Evolutionary conservation across 2,888 invertebrate species (phyloP).

Genomic region (Cheilosia grossa): DNA sequence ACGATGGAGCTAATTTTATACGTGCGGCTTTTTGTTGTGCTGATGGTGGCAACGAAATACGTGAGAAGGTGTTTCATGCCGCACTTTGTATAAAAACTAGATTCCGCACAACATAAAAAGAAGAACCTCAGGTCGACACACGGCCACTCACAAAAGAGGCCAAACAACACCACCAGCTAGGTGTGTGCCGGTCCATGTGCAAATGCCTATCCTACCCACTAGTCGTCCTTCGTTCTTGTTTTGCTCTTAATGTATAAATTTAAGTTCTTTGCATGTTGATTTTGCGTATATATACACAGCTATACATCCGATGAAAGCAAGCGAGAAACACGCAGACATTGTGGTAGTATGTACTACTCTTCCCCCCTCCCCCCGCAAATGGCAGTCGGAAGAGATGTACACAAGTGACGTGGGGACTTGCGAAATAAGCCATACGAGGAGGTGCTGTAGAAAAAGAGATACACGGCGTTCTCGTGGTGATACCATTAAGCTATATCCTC

Average conservation of each 20-base stretch:
- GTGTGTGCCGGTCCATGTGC: slow-evolving; percentile 25
- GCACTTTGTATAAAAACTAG: slow-evolving; percentile 18
- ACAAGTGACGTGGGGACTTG: slow-evolving; percentile 3
- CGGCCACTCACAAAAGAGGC: slow-evolving; percentile 36
- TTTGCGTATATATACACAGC: background rate
- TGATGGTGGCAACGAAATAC: background rate
- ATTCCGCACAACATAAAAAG: slow-evolving; percentile 7
- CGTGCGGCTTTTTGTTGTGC: slow-evolving; percentile 2
- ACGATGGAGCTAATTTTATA: slow-evolving; percentile 29
- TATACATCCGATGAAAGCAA: slow-evolving; percentile 12
- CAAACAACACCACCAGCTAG: slow-evolving; percentile 56
- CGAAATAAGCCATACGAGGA: slow-evolving; percentile 33
- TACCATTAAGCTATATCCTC: slow-evolving; percentile 40
- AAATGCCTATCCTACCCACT: background rate
- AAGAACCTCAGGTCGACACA: slow-evolving; percentile 8
- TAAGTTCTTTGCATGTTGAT: slow-evolving; percentile 10
- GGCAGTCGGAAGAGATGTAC: background rate
- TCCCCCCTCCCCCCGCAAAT: background rate
- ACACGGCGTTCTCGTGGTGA: slow-evolving; percentile 21
- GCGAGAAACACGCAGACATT: slow-evolving; percentile 3
- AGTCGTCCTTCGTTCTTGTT: background rate
- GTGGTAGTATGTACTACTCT: slow-evolving; percentile 18
- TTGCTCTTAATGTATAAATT: slow-evolving; percentile 3
- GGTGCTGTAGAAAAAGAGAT: slow-evolving; percentile 20
- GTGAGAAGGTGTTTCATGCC: slow-evolving; percentile 3